Base-by-base conservation (phyloP, 2,113 vertebrate genomes). In the Clinocottus analis region DNA sequence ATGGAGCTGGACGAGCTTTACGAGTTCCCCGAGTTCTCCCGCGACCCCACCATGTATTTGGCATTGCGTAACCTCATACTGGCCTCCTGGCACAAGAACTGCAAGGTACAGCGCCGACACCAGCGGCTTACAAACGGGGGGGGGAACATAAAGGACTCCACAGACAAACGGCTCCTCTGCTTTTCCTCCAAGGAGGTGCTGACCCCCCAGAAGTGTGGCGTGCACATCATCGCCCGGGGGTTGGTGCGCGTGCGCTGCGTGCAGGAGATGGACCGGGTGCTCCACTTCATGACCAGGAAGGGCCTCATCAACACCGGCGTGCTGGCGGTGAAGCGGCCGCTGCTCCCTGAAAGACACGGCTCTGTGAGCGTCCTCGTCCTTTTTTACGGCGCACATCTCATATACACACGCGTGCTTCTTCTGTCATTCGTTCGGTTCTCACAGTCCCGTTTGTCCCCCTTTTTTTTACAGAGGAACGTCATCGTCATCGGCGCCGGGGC, bases 1-100 rank as follows among this genome's bases (percentile, higher is more conserved):
- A 99, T 99, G 98, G 98, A 99, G 91, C 90, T 99, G 82, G 98
- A 99, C 39, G 98, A 99, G 89, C 96, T 99, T 71, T 99, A 99
- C 29, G 98, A 99, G 93, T 99, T 99, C 84, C 98, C 98, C 2
- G 98, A 99, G 83, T 99, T 97, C 87, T 99, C 98, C 45, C 94
- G 98, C 0, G 98, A 99, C 73, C 98, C 98, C 33, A 99, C 98
- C 58, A 98, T 99, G 97, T 99, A 99, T 87, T 91, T 99, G 85
- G 98, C 97, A 0, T 73, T 99, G 58, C 94, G 98, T 56, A 99
- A 99, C 90, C 96, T 99, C n/a, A 96, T 99, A 82, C 92, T 99
- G 37, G 96, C 97, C 29, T 93, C 96, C 75, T 99, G 98, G 98
- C 96, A 97, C 76, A 95, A 93, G 9, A 96, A 97, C 86, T 99